A percentile compares a stretch with the other conserved stretches of the same genome.
These are phyloP conservation scores for Helogale parvula DNA, from an alignment of 2,113 vertebrate genomes.

Conservation along the genomic window DNA sequence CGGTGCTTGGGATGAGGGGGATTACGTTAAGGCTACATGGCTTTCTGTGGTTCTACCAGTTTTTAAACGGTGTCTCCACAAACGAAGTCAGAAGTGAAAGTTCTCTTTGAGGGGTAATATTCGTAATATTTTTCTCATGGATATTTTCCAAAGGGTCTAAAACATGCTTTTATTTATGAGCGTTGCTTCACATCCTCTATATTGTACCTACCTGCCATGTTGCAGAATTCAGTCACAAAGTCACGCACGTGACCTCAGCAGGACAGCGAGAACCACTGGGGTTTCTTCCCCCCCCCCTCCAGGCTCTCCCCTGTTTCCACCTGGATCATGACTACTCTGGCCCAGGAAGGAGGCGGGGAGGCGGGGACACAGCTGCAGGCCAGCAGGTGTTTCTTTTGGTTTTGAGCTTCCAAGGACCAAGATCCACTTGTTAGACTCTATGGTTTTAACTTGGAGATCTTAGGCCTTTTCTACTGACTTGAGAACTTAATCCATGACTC, in stretches of 20 bases:
- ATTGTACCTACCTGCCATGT: neutral
- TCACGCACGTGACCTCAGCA: neutral
- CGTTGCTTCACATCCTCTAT: neutral
- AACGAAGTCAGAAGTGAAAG: slow-evolving; percentile 19
- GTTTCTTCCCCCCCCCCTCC: too few species aligned
- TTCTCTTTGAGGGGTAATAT: neutral
- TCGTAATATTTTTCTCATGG: slow-evolving; percentile 24
- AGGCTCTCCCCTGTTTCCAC: neutral
- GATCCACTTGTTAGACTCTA: neutral
- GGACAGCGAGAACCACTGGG: neutral
- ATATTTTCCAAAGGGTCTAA: neutral
- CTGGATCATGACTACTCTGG: neutral
- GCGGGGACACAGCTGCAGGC: neutral
- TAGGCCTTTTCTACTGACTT: neutral
- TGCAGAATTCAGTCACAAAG: too few species aligned
- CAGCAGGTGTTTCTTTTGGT: neutral
- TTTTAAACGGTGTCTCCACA: slow-evolving; percentile 34
- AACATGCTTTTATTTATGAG: neutral
- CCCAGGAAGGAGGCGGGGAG: neutral
- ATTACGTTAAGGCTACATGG: neutral
- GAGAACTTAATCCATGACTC: neutral
- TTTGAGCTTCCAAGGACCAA: neutral
- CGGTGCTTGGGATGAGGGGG: neutral
- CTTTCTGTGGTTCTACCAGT: neutral
- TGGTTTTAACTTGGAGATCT: neutral